Evolutionary conservation across 2,113 vertebrate species (phyloP).

Genomic region (Lethenteron reissneri): DNA sequence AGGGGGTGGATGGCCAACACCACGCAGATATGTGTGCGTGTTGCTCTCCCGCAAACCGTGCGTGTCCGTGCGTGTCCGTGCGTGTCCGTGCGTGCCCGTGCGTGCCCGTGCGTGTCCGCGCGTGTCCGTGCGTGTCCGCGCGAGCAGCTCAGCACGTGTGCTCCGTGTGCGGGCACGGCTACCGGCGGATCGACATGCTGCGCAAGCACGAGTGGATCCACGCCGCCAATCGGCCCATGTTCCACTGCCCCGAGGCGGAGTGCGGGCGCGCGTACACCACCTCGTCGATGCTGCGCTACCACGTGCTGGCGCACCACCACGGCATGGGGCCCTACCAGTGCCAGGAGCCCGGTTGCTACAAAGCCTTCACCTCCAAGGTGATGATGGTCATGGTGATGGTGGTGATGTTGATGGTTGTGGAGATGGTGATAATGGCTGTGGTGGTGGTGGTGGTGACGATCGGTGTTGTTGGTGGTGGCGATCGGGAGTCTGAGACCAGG

Average conservation of each 20-base stretch:
- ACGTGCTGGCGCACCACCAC: constrained; percentile 5
- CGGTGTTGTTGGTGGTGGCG: too few species aligned
- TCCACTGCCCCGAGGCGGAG: neutral
- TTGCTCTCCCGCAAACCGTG: neutral
- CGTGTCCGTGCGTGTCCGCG: neutral
- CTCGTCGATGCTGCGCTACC: neutral
- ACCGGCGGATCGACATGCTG: neutral
- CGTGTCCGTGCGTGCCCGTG: neutral
- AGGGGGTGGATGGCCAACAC: too few species aligned
- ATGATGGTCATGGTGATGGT: too few species aligned
- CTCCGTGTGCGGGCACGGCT: neutral
- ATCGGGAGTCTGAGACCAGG: too few species aligned
- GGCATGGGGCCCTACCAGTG: constrained; percentile 4
- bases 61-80: neutral
- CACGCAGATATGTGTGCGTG: too few species aligned
- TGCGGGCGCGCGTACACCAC: constrained; percentile 5
- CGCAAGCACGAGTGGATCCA: neutral
- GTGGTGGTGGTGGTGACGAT: too few species aligned
- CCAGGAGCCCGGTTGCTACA: neutral
- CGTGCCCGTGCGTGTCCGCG: neutral
- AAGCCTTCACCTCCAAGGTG: constrained; percentile 4
- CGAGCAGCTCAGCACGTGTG: neutral
- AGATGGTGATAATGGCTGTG: too few species aligned
- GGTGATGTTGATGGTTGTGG: too few species aligned
- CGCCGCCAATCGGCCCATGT: neutral